These are phyloP conservation scores for Oscheius onirici DNA, from an alignment of 2,888 invertebrate genomes.

Conservation along the genomic window DNA sequence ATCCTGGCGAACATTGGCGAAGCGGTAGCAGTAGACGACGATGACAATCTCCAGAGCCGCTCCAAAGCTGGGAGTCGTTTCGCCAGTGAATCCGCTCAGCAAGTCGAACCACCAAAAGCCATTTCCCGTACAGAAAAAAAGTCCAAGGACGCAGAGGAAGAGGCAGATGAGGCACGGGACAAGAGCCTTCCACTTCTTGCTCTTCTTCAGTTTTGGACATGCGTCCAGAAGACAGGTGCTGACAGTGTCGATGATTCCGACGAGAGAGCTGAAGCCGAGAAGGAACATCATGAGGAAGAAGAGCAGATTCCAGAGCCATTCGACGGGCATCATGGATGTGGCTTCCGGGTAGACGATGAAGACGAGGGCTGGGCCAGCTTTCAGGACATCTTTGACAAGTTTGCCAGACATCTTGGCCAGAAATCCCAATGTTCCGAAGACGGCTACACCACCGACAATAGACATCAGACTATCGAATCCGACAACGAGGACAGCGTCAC, in stretches of 20 bases:
- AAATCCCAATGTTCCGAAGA: slow-evolving; percentile 55
- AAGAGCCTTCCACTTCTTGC: slow-evolving; percentile 4
- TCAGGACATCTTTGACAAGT: slow-evolving; percentile 38
- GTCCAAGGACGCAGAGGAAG: background rate
- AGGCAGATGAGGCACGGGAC: background rate
- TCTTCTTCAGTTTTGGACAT: slow-evolving; percentile 31
- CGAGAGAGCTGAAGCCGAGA: slow-evolving; percentile 67
- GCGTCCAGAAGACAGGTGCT: slow-evolving; percentile 50
- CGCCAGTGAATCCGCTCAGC: no score
- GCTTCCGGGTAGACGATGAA: slow-evolving; percentile 73
- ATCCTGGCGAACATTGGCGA: no score
- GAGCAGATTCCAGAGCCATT: slow-evolving; percentile 71
- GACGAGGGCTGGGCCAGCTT: slow-evolving; percentile 72
- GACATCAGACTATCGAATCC: slow-evolving; percentile 58
- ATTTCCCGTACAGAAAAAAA: no score
- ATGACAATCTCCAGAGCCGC: no score
- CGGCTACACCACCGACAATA: slow-evolving; percentile 54
- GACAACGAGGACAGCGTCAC: slow-evolving; percentile 59
- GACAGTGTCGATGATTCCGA: background rate
- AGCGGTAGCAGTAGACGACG: no score
- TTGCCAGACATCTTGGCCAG: slow-evolving; percentile 37
- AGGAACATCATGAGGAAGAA: slow-evolving; percentile 73
- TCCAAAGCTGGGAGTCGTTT: no score
- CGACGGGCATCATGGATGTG: slow-evolving; percentile 69
- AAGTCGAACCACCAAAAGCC: no score